phyloP scores from a whole-genome alignment of 2,797 vertebrate species.

The Danio aesculapii region DNA sequence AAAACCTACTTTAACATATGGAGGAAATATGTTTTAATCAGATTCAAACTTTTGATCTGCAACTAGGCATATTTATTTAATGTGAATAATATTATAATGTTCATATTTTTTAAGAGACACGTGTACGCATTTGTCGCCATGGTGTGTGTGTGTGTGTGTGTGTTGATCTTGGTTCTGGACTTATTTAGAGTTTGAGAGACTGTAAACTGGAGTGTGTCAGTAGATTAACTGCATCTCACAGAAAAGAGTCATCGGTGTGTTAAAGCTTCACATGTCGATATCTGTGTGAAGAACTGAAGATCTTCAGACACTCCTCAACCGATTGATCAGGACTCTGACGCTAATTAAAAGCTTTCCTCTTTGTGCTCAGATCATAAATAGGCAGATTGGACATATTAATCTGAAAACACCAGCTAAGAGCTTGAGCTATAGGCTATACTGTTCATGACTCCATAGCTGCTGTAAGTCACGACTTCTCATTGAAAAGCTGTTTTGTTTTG shows the following conservation, averaged over 20 bases:
- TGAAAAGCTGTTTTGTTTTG: too few relatives aligned
- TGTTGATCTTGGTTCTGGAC: slow-evolving; percentile 2
- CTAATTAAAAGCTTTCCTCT: slow-evolving; percentile 61
- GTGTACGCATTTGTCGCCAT: background rate
- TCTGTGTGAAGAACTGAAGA: slow-evolving; percentile 58
- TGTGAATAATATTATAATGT: background rate
- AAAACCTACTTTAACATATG: background rate
- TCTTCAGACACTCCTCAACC: slow-evolving; percentile 49
- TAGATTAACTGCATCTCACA: slow-evolving; percentile 35
- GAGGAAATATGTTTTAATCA: background rate
- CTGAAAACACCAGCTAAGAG: slow-evolving; percentile 13
- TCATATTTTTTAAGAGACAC: background rate
- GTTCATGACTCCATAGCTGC: background rate
- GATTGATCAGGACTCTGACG: slow-evolving; percentile 43
- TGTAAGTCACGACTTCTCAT: background rate
- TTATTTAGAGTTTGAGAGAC: slow-evolving; percentile 12
- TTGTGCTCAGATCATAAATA: slow-evolving; percentile 52
- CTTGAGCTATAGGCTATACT: slow-evolving; percentile 4
- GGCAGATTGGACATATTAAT: slow-evolving; percentile 19
- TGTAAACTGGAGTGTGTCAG: slow-evolving; percentile 25
- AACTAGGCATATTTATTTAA: too few relatives aligned
- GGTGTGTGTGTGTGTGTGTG: background rate
- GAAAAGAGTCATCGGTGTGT: slow-evolving; percentile 38
- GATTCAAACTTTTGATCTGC: too few relatives aligned
- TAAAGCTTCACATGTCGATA: slow-evolving; percentile 60